A percentile compares a stretch with the other conserved stretches of the same genome.
Evolutionary conservation across 2,888 invertebrate species (phyloP).

Genomic region (Meandrusa payeni): DNA sequence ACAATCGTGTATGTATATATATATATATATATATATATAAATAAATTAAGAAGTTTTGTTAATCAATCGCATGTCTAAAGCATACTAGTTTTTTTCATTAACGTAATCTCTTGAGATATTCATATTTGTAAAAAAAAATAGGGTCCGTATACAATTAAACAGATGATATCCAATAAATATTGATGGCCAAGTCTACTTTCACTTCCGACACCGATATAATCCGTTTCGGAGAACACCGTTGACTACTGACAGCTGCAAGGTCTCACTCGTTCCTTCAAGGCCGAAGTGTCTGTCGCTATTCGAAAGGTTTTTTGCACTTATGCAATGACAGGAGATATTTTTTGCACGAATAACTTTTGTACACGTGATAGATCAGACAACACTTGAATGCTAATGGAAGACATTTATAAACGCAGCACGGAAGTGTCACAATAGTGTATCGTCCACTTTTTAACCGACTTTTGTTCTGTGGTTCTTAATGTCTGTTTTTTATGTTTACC

Average conservation of each 20-base stretch:
- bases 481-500: too few relatives aligned
- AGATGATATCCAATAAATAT: conserved; percentile 3
- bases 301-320: conserved; percentile 20
- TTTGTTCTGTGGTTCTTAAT: too few relatives aligned
- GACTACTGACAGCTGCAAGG: conserved; percentile 14
- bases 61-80: too few relatives aligned
- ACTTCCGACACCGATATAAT: conserved; percentile 27
- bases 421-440: conserved; percentile 3
- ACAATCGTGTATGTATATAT: too few relatives aligned
- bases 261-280: conserved; percentile 11
- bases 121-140: too few relatives aligned
- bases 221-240: background rate
- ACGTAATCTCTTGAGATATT: too few relatives aligned
- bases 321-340: background rate
- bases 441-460: too few relatives aligned
- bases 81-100: too few relatives aligned
- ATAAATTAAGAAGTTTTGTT: too few relatives aligned
- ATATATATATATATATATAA: too few relatives aligned
- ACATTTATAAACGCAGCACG: background rate
- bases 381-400: background rate
- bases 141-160: too few relatives aligned
- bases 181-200: conserved; percentile 26
- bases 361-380: background rate
- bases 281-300: conserved; percentile 8
- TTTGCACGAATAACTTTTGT: conserved; percentile 4